Evolutionary conservation across 2,113 vertebrate species (phyloP), one percentile per base, ranked within the genome.

Genomic region (Alethe diademata): DNA sequence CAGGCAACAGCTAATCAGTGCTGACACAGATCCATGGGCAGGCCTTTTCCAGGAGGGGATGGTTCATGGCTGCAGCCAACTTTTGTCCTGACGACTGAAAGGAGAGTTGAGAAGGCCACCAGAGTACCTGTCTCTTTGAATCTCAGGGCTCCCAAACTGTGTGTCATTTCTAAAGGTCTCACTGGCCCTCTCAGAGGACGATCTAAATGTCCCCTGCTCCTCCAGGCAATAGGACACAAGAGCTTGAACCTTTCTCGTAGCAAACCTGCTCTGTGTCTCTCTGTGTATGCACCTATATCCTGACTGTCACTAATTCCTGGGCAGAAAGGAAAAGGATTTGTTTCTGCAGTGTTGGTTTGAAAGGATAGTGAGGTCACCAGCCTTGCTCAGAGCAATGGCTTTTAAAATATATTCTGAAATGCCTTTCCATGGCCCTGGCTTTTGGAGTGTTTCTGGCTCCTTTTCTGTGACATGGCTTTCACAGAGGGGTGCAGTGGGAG

Each of bases 151-250:
- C 89, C 70, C 40, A 80, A 78, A 61, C 69, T 22, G n/a, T 51
- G 58, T 90, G 96, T 96, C 98, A 94, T 87, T 93, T 92, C 85
- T 97, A 98, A 98, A 98, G 98, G 98, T 98, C 98, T 98, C 93
- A 6, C 78, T 72, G 87, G 90, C 96, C 96, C 96, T 97, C 86
- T 93, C 91, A 35, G 85, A 96, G 96, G 95, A 95, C 62, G 60
- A 89, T 89, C 96, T 96, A 98, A 98, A 98, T 98, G 98, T 98
- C 98, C 95, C 5, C 1, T 92, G 91, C 93, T 97, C 97, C 98
- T 97, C 84, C 60, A 97, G 98, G 98, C 97, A 0, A 97, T 38
- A 88, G 88, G 97, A 96, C 80, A 78, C 2, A 76, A 93, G 65
- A 95, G 96, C 56, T 93, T 93, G 95, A 93, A 89, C 96, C 92